Evolutionary conservation across 2,113 vertebrate species (phyloP).

Genomic region (Cacatua alba): DNA sequence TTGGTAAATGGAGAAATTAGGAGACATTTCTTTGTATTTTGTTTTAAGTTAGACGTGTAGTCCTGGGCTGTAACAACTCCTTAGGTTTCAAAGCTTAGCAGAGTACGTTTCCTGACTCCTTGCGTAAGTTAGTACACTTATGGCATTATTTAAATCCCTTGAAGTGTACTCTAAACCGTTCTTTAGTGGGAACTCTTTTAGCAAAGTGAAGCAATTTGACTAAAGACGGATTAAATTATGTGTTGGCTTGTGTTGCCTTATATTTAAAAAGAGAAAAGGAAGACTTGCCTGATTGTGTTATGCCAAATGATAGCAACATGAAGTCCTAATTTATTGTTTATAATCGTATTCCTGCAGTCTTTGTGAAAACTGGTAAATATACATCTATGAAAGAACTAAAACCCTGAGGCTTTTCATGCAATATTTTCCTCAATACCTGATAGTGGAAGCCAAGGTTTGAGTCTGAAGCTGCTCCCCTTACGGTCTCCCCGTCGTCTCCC

Average conservation of each 20-base stretch:
- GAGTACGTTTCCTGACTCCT: slow-evolving; percentile 66
- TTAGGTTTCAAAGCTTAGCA: slow-evolving; percentile 83
- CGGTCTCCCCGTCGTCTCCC: background rate
- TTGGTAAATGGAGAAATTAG: slow-evolving; percentile 80
- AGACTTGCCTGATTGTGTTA: slow-evolving; percentile 77
- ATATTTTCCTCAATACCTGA: slow-evolving; percentile 48
- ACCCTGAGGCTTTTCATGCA: slow-evolving; percentile 59
- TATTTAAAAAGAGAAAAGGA: slow-evolving; percentile 76
- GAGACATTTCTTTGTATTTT: slow-evolving; percentile 85
- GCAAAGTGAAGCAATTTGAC: slow-evolving; percentile 76
- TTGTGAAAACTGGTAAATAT: slow-evolving; percentile 76
- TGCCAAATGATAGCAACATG: slow-evolving; percentile 82
- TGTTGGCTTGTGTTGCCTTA: slow-evolving; percentile 83
- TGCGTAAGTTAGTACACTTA: slow-evolving; percentile 61
- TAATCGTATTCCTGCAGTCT: slow-evolving; percentile 69
- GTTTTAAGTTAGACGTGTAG: slow-evolving; percentile 85
- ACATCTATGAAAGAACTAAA: slow-evolving; percentile 65
- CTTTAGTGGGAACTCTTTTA: slow-evolving; percentile 76
- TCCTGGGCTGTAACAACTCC: slow-evolving; percentile 84
- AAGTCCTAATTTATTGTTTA: slow-evolving; percentile 80
- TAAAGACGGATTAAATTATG: slow-evolving; percentile 77
- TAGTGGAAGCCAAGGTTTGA: slow-evolving; percentile 35
- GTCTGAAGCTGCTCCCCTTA: slow-evolving; percentile 46
- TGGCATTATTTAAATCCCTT: slow-evolving; percentile 74
- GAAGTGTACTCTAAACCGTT: slow-evolving; percentile 69